phyloP scores from a whole-genome alignment of 2,888 invertebrate species.

The Chesias legatella region DNA sequence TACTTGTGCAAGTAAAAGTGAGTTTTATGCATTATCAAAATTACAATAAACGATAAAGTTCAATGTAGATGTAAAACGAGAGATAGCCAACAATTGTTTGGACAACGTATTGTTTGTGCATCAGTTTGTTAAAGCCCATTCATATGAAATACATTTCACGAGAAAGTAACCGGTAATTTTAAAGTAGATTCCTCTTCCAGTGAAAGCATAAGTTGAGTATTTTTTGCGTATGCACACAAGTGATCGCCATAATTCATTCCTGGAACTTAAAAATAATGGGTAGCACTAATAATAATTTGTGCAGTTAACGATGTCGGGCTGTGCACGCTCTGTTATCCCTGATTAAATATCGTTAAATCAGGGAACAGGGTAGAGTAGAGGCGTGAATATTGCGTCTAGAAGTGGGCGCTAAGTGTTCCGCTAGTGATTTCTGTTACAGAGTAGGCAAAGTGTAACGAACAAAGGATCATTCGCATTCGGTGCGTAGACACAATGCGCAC shows the following conservation, averaged over 20 bases:
- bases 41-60: constrained; percentile 56
- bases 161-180: constrained; percentile 62
- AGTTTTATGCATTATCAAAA: constrained; percentile 57
- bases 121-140: constrained; percentile 53
- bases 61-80: constrained; percentile 49
- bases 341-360: constrained; percentile 58
- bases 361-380: constrained; percentile 45
- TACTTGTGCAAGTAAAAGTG: constrained; percentile 49
- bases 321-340: constrained; percentile 52
- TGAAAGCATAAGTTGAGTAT: constrained; percentile 51
- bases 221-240: constrained; percentile 38
- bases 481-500: constrained; percentile 65
- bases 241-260: constrained; percentile 25
- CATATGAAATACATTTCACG: constrained; percentile 64
- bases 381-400: constrained; percentile 56
- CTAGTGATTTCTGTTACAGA: constrained; percentile 59
- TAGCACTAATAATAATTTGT: constrained; percentile 35
- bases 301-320: constrained; percentile 50
- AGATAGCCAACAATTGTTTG: constrained; percentile 55
- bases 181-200: constrained; percentile 54
- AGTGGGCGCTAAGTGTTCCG: constrained; percentile 64
- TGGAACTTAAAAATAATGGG: constrained; percentile 23
- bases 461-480: constrained; percentile 70
- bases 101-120: constrained; percentile 42
- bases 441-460: constrained; percentile 66